phyloP scores from a whole-genome alignment of 1,140 invertebrate genomes.

The Drosophila athabasca region DNA sequence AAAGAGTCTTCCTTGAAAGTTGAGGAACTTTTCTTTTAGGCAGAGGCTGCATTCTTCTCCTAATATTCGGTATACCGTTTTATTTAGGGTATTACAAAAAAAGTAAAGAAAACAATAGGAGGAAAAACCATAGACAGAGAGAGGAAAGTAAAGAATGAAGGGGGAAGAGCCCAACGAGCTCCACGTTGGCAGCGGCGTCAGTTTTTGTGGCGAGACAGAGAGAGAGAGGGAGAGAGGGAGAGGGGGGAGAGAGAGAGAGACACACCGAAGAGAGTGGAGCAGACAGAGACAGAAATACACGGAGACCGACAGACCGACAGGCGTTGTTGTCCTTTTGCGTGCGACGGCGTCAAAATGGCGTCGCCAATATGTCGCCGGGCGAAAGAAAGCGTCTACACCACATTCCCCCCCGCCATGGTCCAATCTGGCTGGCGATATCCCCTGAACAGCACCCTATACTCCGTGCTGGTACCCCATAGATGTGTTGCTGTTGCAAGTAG shows the following conservation, averaged over 20 bases:
- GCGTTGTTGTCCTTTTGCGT: slow-evolving; percentile 51
- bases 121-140: not conserved
- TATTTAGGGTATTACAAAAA: not conserved
- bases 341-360: slow-evolving; percentile 74
- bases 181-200: slow-evolving; percentile 36
- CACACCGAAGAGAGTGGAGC: slow-evolving; percentile 14
- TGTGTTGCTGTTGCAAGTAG: slow-evolving; percentile 19
- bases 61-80: too few species aligned
- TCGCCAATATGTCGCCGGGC: slow-evolving; percentile 76
- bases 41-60: too few species aligned
- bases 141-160: too few species aligned
- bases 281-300: slow-evolving; percentile 10
- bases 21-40: too few species aligned
- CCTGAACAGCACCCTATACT: slow-evolving; percentile 1
- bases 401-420: not conserved
- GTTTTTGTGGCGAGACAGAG: slow-evolving; percentile 43
- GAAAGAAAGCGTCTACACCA: slow-evolving; percentile 33
- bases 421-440: slow-evolving; percentile 42
- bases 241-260: slow-evolving; percentile 22
- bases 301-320: slow-evolving; percentile 11
- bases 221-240: slow-evolving; percentile 1
- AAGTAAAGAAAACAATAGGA: slow-evolving; percentile 1
- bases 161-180: not conserved
- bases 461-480: not conserved
- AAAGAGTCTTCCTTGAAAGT: too few species aligned